Evolutionary conservation across 1,140 invertebrate species (phyloP).

Genomic region (Drosophila kikkawai): DNA sequence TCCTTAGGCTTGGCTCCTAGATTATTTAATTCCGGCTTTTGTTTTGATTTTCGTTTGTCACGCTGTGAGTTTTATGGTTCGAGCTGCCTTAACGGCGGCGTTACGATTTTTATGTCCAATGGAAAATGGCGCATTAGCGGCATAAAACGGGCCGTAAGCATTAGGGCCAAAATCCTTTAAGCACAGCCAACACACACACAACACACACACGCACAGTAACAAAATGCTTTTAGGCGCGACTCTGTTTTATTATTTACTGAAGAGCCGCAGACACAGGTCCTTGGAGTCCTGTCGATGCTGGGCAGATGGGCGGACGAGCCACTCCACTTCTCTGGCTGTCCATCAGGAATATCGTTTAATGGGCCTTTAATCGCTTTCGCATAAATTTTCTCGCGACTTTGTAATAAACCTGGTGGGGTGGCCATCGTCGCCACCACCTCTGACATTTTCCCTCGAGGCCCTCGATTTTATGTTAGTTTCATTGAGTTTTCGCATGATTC

Average conservation of each 20-base stretch:
- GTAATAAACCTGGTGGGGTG: conserved; percentile 52
- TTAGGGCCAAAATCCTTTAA: conserved; percentile 74
- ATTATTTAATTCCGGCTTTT: conserved; percentile 38
- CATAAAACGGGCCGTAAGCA: conserved; percentile 69
- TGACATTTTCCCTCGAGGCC: conserved; percentile 1
- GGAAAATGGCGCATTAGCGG: conserved; percentile 74
- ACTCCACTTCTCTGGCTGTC: conserved; percentile 36
- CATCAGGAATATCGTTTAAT: conserved; percentile 65
- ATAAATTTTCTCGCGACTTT: conserved; percentile 72
- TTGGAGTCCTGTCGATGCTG: conserved; percentile 2
- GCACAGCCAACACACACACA: conserved; percentile 38
- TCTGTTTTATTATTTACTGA: conserved; percentile 61
- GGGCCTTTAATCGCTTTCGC: conserved; percentile 74
- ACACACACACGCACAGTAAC: conserved; percentile 1
- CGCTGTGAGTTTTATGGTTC: conserved; percentile 58
- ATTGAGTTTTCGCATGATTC: conserved; percentile 70
- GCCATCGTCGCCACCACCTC: too few relatives aligned
- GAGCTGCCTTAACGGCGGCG: conserved; percentile 41
- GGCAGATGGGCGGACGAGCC: background rate
- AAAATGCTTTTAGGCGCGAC: conserved; percentile 59
- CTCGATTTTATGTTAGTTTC: conserved; percentile 66
- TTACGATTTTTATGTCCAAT: conserved; percentile 73
- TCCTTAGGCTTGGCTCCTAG: background rate
- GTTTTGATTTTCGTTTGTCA: conserved; percentile 46
- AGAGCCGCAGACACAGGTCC: conserved; percentile 18